Conservation (phyloP, 2,888 invertebrate genomes). For the Dexiosoma caninum region DNA sequence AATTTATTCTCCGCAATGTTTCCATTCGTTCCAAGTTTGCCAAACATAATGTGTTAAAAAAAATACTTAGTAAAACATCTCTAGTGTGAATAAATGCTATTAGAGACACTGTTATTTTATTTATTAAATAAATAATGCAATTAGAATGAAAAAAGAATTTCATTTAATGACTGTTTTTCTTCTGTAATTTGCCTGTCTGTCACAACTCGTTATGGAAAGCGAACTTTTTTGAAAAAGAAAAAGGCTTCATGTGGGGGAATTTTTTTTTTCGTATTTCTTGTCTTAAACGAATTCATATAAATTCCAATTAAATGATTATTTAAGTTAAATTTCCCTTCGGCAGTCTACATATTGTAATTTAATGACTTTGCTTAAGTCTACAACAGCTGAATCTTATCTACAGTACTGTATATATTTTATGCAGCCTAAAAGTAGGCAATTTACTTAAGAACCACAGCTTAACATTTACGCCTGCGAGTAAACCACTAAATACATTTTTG, state of each 20-base stretch:
- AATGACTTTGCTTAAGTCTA: too few relatives aligned
- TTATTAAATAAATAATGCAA: not conserved
- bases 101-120: too few relatives aligned
- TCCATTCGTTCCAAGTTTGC: too few relatives aligned
- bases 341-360: too few relatives aligned
- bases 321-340: not conserved
- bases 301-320: not conserved
- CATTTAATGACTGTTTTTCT: not conserved
- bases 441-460: not conserved
- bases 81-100: not conserved
- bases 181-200: not conserved
- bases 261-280: not conserved
- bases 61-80: not conserved
- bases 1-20: too few relatives aligned
- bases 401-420: not conserved
- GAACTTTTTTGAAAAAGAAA: not conserved
- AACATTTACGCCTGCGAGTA: not conserved
- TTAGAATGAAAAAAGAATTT: not conserved
- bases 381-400: not conserved
- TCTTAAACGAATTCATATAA: not conserved
- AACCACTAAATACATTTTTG: not conserved
- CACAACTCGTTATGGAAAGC: not conserved
- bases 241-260: not conserved
- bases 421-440: not conserved
- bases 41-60: too few relatives aligned